Percentiles rank a stretch among this genome's conserved stretches.
Evolutionary conservation across 2,888 invertebrate genomes (phyloP).

Genomic region (Schrankia costaestrigalis): DNA sequence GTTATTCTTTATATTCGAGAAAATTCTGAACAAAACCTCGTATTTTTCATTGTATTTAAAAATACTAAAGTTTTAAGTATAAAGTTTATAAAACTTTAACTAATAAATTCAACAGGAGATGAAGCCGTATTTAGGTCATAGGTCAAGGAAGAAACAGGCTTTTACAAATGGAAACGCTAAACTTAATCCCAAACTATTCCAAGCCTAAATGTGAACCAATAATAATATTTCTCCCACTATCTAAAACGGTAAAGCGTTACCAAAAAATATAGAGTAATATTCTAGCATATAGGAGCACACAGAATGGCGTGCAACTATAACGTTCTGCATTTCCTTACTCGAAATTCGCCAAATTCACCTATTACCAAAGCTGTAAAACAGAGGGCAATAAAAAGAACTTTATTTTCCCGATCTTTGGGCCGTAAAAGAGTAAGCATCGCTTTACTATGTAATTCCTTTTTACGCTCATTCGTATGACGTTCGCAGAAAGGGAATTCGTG

Average conservation of each 20-base stretch:
- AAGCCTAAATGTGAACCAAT: no score
- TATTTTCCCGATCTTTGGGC: conserved; percentile 62
- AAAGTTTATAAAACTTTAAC: conserved; percentile 13
- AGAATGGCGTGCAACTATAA: no score
- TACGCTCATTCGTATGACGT: conserved; percentile 49
- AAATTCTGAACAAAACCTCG: no score
- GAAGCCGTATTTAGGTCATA: conserved; percentile 16
- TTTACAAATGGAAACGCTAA: conserved; percentile 17
- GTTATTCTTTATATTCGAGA: no score
- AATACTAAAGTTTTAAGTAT: no score
- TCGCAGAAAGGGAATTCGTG: conserved; percentile 46
- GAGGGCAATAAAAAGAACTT: conserved; percentile 66
- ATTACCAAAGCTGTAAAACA: conserved; percentile 61
- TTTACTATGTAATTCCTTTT: conserved; percentile 64
- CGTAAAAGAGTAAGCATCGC: conserved; percentile 63
- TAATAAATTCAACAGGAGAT: conserved; percentile 4
- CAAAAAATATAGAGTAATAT: no score
- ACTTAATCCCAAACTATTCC: no score
- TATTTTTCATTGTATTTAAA: no score
- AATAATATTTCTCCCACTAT: no score
- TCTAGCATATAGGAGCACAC: no score
- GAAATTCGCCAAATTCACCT: conserved; percentile 54
- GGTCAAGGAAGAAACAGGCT: conserved; percentile 24
- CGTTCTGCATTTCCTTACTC: no score
- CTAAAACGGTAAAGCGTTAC: no score